A percentile compares a stretch with the other conserved stretches of the same genome.
These are phyloP conservation scores for Homalodisca vitripennis DNA, from an alignment of 1,140 invertebrate species.

Conservation along the genomic window DNA sequence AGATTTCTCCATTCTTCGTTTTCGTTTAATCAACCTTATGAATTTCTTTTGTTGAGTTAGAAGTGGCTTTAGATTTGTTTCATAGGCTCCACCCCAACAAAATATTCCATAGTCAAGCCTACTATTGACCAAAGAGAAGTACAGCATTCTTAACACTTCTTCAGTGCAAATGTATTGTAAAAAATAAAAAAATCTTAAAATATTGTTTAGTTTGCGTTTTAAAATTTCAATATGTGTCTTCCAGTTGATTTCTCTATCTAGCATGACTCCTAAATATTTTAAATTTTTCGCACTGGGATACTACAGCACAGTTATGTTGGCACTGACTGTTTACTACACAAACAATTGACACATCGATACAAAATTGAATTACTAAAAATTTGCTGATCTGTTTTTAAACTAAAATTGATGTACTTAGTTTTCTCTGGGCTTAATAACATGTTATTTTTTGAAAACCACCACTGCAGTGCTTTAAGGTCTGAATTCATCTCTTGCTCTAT, in stretches of 20 bases:
- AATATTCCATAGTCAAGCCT: conserved; percentile 6
- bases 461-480: not conserved
- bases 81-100: conserved; percentile 7
- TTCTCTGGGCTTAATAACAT: conserved; percentile 21
- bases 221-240: conserved; percentile 5
- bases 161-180: not conserved
- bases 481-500: conserved; percentile 8
- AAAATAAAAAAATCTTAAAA: conserved; percentile 13
- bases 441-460: conserved; percentile 19
- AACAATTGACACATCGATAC: not conserved
- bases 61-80: not conserved
- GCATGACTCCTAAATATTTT: not conserved
- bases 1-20: not conserved
- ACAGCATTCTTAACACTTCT: not conserved
- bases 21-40: not conserved
- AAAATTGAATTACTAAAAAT: conserved; percentile 1
- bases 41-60: not conserved
- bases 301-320: not conserved
- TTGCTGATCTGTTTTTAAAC: not conserved
- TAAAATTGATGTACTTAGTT: conserved; percentile 17
- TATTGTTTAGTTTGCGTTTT: conserved; percentile 1
- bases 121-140: conserved; percentile 7
- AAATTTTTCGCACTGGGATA: not conserved
- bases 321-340: conserved; percentile 7
- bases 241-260: conserved; percentile 9